Base-by-base conservation (phyloP, 2,888 invertebrate species). In the Therioaphis trifolii region DNA sequence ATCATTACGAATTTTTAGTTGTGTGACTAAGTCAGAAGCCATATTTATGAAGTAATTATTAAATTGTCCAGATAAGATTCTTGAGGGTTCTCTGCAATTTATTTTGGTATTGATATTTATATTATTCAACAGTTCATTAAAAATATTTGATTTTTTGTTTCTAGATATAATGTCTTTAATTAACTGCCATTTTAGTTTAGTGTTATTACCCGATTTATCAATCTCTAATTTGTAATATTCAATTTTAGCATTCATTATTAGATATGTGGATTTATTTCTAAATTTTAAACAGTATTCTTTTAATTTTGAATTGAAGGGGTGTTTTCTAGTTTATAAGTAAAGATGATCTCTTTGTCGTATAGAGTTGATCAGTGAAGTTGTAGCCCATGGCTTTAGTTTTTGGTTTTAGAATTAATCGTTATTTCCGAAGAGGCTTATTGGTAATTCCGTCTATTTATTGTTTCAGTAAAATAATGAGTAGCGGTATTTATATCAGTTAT, bases 61-160 rank as follows among this genome's bases (percentile, higher is more conserved):
- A 49, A 71, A 71, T 5, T 43, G n/a, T 43, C 43, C 69, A 1
- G 46, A 21, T 15, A 69, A 69, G 24, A 69, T 69, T 11, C 4
- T 43, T 2, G 46, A 21, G 9, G 40, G 68, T 68, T 68, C 12
- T 68, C 21, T 68, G 21, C n/a, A n/a, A 69, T 69, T 69, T 43
- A 7, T 5, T 71, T 71, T 27, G 49, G 24, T 27, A n/a, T n/a
- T n/a, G n/a, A n/a, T n/a, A n/a, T 27, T 72, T 72, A 52, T 40
- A 24, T 15, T 43, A 75, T 75, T 75, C 58, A 75, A 7, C 40
- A 75, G 2, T 75, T 75, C 43, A 15, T 75, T 46, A 61, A 76
- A 2, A 61, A 43, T 43, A 24, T 27, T 76, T 43, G 12, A n/a
- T 76, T 61, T 61, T 18, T 1, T 27, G 18, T 76, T 76, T 76